phyloP scores from a whole-genome alignment of 2,113 vertebrate species.

The Tamias sibiricus region DNA sequence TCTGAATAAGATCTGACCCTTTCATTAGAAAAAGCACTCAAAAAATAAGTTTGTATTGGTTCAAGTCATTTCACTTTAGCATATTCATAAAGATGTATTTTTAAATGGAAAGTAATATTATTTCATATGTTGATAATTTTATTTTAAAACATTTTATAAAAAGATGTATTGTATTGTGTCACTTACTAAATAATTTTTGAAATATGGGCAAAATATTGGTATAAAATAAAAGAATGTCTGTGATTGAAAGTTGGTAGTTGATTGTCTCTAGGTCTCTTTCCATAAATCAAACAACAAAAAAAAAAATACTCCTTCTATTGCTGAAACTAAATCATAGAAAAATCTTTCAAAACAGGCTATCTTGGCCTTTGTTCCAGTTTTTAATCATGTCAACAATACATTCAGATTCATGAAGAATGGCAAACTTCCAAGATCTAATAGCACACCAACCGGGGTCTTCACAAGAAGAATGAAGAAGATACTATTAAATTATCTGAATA shows the following conservation, averaged over 20 bases:
- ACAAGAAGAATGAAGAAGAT: not conserved
- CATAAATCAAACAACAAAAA: not conserved
- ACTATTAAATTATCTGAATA: not conserved
- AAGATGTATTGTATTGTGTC: not conserved
- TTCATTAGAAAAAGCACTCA: constrained; percentile 1
- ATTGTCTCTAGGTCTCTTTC: not conserved
- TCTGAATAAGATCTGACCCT: not conserved
- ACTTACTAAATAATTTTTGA: constrained; percentile 21
- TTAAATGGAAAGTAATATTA: not conserved
- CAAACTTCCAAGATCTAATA: not conserved
- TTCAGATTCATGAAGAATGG: constrained; percentile 11
- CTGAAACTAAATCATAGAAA: constrained; percentile 9
- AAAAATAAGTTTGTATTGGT: not conserved
- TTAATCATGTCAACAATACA: not conserved
- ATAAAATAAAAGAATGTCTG: not conserved
- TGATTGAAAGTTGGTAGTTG: not conserved
- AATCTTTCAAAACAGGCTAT: not conserved
- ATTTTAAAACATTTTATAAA: constrained; percentile 21
- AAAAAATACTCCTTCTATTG: not conserved
- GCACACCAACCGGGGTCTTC: not conserved
- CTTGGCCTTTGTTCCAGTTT: constrained; percentile 4
- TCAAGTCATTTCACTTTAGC: constrained; percentile 12
- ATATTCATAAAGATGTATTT: not conserved
- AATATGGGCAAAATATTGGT: not conserved
- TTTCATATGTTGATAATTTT: not conserved